Evolutionary conservation across 2,888 invertebrate genomes (phyloP).

Genomic region (Parnassius smintheus): DNA sequence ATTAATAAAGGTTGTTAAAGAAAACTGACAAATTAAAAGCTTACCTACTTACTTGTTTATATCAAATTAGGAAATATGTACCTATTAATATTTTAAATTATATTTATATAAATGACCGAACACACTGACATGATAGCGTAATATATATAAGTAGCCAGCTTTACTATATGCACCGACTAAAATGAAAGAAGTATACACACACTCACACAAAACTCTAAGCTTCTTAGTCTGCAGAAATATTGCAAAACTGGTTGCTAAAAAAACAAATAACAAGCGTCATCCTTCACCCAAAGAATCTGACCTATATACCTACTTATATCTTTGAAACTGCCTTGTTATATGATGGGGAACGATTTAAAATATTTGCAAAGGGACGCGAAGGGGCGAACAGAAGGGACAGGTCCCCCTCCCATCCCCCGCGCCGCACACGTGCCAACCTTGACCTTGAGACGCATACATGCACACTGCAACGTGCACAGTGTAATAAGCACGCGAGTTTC

Average conservation of each 20-base stretch:
- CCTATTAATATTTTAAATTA: too few species aligned
- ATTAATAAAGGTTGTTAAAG: too few species aligned
- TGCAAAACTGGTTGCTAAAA: slow-evolving; percentile 11
- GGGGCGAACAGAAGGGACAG: slow-evolving; percentile 13
- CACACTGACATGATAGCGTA: too few species aligned
- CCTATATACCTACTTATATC: slow-evolving; percentile 27
- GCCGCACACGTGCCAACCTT: slow-evolving; percentile 57
- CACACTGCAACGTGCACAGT: slow-evolving; percentile 29
- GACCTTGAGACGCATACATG: slow-evolving; percentile 58
- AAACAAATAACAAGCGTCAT: slow-evolving; percentile 13
- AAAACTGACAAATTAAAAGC: too few species aligned
- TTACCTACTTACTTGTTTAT: too few species aligned
- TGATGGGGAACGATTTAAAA: slow-evolving; percentile 28
- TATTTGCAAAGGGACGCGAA: slow-evolving; percentile 14
- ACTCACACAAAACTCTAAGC: too few species aligned
- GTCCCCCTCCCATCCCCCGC: slow-evolving; percentile 26
- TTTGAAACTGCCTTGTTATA: slow-evolving; percentile 25
- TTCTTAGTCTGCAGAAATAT: not conserved
- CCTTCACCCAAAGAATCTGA: slow-evolving; percentile 27
- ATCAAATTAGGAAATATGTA: too few species aligned
- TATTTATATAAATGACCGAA: too few species aligned
- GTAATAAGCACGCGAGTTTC: slow-evolving; percentile 21
- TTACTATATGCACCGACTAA: too few species aligned
- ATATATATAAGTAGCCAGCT: too few species aligned
- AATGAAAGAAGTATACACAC: too few species aligned